A percentile compares a stretch with the other conserved stretches of the same genome.
Conservation (phyloP, 53 echinoderm and acorn worm genomes). For the Apostichopus leukothele region DNA sequence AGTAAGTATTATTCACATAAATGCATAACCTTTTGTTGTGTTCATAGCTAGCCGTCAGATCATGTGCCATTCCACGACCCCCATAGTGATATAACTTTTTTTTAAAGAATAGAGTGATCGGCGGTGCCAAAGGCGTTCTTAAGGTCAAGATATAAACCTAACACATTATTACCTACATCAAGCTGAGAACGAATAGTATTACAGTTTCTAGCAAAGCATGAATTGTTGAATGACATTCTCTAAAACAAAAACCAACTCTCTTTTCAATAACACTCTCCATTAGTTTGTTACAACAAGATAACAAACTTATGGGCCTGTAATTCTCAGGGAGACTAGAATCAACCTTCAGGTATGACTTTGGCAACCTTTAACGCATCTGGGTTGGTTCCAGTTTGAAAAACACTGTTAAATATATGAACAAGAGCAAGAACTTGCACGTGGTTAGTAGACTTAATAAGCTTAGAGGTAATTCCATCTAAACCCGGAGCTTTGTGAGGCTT, state of each 20-base stretch:
- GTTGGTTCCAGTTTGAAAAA: background rate
- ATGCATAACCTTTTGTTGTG: background rate
- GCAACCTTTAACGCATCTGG: conserved; percentile 12
- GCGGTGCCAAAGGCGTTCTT: background rate
- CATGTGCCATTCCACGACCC: conserved; percentile 6
- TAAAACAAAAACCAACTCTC: background rate
- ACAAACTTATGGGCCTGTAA: background rate
- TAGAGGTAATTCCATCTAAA: conserved; percentile 1
- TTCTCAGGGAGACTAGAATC: background rate
- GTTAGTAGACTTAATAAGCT: conserved; percentile 18
- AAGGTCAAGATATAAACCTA: background rate
- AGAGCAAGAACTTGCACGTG: background rate
- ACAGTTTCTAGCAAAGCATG: conserved; percentile 2
- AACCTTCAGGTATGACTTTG: background rate
- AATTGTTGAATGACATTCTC: background rate
- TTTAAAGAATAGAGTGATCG: conserved; percentile 22
- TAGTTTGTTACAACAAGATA: too few species aligned
- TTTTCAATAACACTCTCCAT: background rate
- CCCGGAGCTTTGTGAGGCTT: conserved; percentile 3
- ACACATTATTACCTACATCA: background rate
- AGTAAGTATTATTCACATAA: background rate
- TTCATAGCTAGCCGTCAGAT: background rate
- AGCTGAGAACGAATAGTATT: conserved; percentile 22
- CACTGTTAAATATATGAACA: conserved; percentile 22
- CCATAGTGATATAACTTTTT: conserved; percentile 20